Evolutionary conservation across 2,888 invertebrate species (phyloP), one percentile per base, ranked within the genome.

Genomic region (Gasteruption jaculator): DNA sequence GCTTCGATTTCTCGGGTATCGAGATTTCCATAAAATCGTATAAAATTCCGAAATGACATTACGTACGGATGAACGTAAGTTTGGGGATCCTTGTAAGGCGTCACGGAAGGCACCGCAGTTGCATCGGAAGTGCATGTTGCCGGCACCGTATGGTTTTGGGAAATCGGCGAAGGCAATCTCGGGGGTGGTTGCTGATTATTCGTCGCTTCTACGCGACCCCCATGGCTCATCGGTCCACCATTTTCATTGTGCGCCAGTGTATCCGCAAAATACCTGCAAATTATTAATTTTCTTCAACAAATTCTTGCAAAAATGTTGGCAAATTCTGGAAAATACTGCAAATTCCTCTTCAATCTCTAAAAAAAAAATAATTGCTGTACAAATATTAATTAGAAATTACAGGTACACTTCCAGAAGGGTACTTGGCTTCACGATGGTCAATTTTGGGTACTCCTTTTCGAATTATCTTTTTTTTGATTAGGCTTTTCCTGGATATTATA

Each of bases 261-360:
- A 47, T 76, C 75, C 31, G 74, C 74, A 53, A 76, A 76, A 50
- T 76, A 76, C 50, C 76, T 76, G 55, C 20, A 46, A 45, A n/a
- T n/a, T n/a, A n/a, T n/a, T n/a, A n/a, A n/a, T n/a, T n/a, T n/a
- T n/a, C n/a, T n/a, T n/a, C n/a, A n/a, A n/a, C n/a, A n/a, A n/a
- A n/a, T n/a, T n/a, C n/a, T n/a, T n/a, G n/a, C n/a, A n/a, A n/a
- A n/a, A n/a, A n/a, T n/a, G n/a, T n/a, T n/a, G n/a, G n/a, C n/a
- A n/a, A n/a, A n/a, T n/a, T n/a, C n/a, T n/a, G n/a, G n/a, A n/a
- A n/a, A n/a, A n/a, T n/a, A n/a, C n/a, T n/a, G n/a, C n/a, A n/a
- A n/a, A n/a, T n/a, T n/a, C n/a, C n/a, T n/a, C n/a, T n/a, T n/a
- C n/a, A n/a, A n/a, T n/a, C n/a, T n/a, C n/a, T n/a, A n/a, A n/a